Evolutionary conservation across 2,888 invertebrate genomes (phyloP), one percentile per base, ranked within the genome.

Genomic region (Drosophila macrothrix): DNA sequence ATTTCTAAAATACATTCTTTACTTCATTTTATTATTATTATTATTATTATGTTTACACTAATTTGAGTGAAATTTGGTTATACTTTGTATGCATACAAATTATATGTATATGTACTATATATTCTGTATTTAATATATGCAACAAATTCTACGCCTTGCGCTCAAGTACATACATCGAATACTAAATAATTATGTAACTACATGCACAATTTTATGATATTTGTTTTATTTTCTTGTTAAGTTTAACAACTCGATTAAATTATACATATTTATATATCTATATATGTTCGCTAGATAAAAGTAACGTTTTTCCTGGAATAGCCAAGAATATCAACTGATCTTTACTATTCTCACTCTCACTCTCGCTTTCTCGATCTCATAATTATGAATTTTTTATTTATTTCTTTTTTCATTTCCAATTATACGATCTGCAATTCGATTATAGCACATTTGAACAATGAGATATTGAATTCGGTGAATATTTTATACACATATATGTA

Each of bases 1-100:
- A 70, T 76, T 81, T 90, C 84, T 90, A 86, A 88, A 90, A 84
- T 86, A 88, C 89, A 86, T 73, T 90, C 64, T 75, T 87, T 76
- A 82, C 79, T 68, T 70, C 19, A 22, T 22, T 62, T 65, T 50
- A n/a, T n/a, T 28, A 60, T 58, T 82, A 68, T 53, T 72, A 72
- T 77, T 62, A 72, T 53, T 72, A 72, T 81, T 62, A 59, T 70
- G 82, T 76, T 76, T 60, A 58, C 74, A 66, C 82, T 88, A 78
- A 39, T 60, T 88, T 56, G 83, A 84, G 88, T 90, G 90, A 90
- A 84, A 85, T 88, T 85, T 83, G 90, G 68, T 83, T 82, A 82
- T 64, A 59, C 70, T 67, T 56, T 58, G 52, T 61, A 56, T 60
- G 65, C 60, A 61, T 77, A 71, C 66, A 56, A 64, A 77, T 67